A percentile compares a stretch with the other conserved stretches of the same genome.
Evolutionary conservation across 1,140 invertebrate genomes (phyloP).

Genomic region (Calliphora vicina): DNA sequence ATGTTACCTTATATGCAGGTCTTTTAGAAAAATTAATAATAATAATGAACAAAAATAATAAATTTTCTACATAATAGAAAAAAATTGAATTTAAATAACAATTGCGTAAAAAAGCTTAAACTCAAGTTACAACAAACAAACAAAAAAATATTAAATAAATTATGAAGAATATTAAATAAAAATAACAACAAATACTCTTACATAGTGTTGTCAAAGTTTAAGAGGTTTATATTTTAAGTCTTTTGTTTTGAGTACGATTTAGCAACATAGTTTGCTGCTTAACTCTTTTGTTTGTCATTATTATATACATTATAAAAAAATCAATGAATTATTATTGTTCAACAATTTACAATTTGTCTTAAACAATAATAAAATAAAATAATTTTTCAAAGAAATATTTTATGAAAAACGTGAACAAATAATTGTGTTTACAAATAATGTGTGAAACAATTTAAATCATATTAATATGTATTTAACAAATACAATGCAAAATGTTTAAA

Average conservation of each 20-base stretch:
- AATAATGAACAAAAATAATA: background rate
- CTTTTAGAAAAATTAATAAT: background rate
- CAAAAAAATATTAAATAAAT: background rate
- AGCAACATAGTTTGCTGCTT: background rate
- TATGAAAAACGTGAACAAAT: background rate
- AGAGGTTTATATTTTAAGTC: background rate
- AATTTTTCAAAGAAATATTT: background rate
- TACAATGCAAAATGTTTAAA: too few species aligned
- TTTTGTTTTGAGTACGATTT: background rate
- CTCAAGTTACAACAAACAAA: background rate
- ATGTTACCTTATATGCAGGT: background rate
- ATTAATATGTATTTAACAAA: too few species aligned
- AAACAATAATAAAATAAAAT: background rate
- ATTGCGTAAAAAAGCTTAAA: background rate
- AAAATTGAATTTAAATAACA: background rate
- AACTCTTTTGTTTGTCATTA: background rate
- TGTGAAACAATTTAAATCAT: too few species aligned
- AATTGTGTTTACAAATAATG: background rate
- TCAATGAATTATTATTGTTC: background rate
- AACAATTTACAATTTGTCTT: background rate
- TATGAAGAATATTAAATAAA: conserved; percentile 4
- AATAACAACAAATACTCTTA: background rate
- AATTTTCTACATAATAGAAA: background rate
- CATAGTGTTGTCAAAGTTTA: background rate
- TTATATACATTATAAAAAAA: background rate